These are phyloP conservation scores for Hypomecis atomaria DNA, from an alignment of 2,888 invertebrate species.

Conservation along the genomic window DNA sequence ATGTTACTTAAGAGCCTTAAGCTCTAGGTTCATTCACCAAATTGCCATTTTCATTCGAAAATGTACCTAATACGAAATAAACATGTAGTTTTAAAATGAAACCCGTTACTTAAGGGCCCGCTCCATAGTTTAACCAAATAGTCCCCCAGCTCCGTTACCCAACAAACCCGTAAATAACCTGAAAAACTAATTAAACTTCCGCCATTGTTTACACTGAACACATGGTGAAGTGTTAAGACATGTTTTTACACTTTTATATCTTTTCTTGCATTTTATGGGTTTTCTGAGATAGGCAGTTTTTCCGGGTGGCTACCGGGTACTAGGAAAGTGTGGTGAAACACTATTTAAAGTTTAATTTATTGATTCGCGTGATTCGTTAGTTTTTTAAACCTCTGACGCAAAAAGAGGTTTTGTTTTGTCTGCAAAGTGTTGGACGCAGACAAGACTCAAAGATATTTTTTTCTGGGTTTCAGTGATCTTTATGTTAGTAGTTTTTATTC, in stretches of 20 bases:
- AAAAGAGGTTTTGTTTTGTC: not conserved
- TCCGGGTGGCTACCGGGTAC: constrained; percentile 15
- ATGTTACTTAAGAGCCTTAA: too few species aligned
- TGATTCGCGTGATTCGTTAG: not conserved
- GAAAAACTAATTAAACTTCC: constrained; percentile 13
- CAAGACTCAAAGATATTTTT: too few species aligned
- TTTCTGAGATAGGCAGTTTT: constrained; percentile 10
- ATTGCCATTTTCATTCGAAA: too few species aligned
- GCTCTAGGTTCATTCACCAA: too few species aligned
- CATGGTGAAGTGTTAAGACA: constrained; percentile 14
- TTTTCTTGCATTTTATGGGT: constrained; percentile 11
- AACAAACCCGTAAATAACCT: constrained; percentile 12
- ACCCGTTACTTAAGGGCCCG: not conserved
- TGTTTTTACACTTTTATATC: constrained; percentile 14
- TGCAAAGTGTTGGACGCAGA: too few species aligned
- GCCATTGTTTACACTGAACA: constrained; percentile 16
- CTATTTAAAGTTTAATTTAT: constrained; percentile 10
- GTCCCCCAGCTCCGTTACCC: not conserved
- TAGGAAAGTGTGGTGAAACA: constrained; percentile 2
- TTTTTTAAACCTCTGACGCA: not conserved
- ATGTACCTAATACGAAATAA: too few species aligned
- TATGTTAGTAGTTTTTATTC: too few species aligned
- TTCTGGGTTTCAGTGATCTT: too few species aligned
- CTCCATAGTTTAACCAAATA: not conserved
- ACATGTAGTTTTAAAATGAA: not conserved